A percentile compares a stretch with the other conserved stretches of the same genome.
Conservation (phyloP, 2,113 vertebrate species). For the Zeus faber region DNA sequence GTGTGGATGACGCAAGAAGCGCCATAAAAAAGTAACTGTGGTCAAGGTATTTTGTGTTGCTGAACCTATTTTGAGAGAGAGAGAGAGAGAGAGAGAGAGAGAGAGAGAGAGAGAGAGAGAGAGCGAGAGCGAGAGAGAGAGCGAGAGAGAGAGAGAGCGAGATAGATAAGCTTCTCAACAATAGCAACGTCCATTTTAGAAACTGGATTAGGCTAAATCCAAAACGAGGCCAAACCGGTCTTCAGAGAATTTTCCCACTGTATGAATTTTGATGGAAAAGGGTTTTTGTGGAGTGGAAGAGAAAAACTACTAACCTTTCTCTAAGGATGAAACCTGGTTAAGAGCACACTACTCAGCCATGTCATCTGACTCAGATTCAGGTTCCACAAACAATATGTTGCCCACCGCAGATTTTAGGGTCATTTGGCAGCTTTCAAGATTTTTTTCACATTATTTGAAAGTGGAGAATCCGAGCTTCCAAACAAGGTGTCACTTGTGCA, state of each 20-base stretch:
- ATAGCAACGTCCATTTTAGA: constrained; percentile 38
- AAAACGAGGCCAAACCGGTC: constrained; percentile 37
- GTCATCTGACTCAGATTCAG: constrained; percentile 42
- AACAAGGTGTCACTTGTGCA: too few species aligned
- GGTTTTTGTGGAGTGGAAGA: constrained; percentile 49
- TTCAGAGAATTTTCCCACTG: constrained; percentile 32
- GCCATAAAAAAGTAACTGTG: constrained; percentile 28
- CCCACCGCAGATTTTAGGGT: too few species aligned
- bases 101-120: constrained; percentile 24
- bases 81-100: constrained; percentile 22
- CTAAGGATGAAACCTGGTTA: constrained; percentile 32
- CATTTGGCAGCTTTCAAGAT: too few species aligned
- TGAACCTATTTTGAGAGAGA: constrained; percentile 24
- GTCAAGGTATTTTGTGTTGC: constrained; percentile 32
- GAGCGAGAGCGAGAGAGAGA: constrained; percentile 23
- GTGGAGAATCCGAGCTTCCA: too few species aligned
- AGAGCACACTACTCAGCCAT: too few species aligned
- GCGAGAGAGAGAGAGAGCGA: constrained; percentile 21
- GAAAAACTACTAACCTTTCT: constrained; percentile 54
- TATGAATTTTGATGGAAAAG: constrained; percentile 61
- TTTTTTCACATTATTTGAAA: too few species aligned
- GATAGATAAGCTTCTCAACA: constrained; percentile 18
- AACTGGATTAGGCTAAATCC: constrained; percentile 46
- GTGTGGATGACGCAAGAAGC: constrained; percentile 28
- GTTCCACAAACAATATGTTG: too few species aligned